These are phyloP conservation scores for Volucella inanis DNA, from an alignment of 2,888 invertebrate genomes.

Conservation along the genomic window DNA sequence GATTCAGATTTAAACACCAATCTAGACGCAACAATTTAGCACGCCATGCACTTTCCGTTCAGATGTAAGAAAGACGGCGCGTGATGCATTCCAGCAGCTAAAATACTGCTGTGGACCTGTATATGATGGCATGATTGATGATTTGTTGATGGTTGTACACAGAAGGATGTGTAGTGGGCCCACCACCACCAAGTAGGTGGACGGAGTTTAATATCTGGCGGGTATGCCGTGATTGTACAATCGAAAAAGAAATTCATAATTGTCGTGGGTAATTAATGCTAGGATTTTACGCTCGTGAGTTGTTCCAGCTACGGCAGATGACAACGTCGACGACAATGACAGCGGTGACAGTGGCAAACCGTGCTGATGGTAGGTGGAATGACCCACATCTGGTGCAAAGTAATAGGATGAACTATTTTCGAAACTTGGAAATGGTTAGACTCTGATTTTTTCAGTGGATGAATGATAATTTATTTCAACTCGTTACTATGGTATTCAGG, in stretches of 20 bases:
- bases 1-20: slow-evolving; percentile 71
- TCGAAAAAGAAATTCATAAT: slow-evolving; percentile 69
- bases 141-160: slow-evolving; percentile 55
- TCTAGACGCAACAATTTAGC: slow-evolving; percentile 69
- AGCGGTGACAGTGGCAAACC: background rate
- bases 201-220: slow-evolving; percentile 56
- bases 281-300: slow-evolving; percentile 61
- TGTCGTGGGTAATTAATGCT: slow-evolving; percentile 68
- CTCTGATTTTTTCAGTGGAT: background rate
- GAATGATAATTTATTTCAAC: background rate
- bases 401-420: slow-evolving; percentile 14
- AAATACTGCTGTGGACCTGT: background rate
- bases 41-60: slow-evolving; percentile 40
- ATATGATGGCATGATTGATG: slow-evolving; percentile 70
- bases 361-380: slow-evolving; percentile 33
- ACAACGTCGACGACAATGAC: background rate
- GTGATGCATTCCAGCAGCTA: background rate
- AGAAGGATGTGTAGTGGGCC: slow-evolving; percentile 9
- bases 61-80: slow-evolving; percentile 7
- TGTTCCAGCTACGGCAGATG: slow-evolving; percentile 18
- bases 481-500: too few relatives aligned
- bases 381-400: slow-evolving; percentile 48
- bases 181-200: slow-evolving; percentile 47
- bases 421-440: background rate
- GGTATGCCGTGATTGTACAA: slow-evolving; percentile 42